Evolutionary conservation across 2,797 vertebrate genomes (phyloP), one percentile per base, ranked within the genome.

Genomic region (Mus spretus): DNA sequence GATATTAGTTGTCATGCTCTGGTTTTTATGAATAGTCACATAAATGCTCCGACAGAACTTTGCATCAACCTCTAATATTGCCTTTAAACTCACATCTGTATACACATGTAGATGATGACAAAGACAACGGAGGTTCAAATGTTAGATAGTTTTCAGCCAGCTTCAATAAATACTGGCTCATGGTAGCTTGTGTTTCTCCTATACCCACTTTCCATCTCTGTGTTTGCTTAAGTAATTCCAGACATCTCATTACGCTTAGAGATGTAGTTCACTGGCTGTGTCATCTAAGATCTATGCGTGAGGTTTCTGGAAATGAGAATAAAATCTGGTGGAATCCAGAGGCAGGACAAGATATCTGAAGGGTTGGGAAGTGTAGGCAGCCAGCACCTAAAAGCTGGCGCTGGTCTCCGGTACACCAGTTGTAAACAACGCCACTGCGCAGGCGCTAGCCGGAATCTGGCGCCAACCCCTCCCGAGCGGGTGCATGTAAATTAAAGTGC

Each of bases 201-300:
- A 13, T 86, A 20, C 0, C 13, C 8, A 61, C 6, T 44, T 37
- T 47, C 67, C 17, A 78, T 31, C 10, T 12, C 37, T 31, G 70
- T 55, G 15, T 57, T 75, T 80, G 89, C 85, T 91, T 90, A 96
- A 65, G n/a, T 26, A 86, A 80, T 77, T 20, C 55, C 74, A 94
- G 70, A 67, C 53, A 75, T 92, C 53, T n/a, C 40, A 74, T 95
- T 50, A 6, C 40, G 37, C 90, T 84, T 84, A 83, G 65, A 65
- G 63, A 55, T 57, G 2, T n/a, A 78, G 15, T 22, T 67, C n/a
- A 47, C 40, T 53, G 9, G 28, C 40, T 81, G 22, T 74, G 86
- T 83, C 72, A 82, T 24, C 67, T 92, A 67, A 93, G n/a, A 91
- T 81, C 19, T 77, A 86, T 67, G 22, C 86, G 63, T 91, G 70